A percentile compares a stretch with the other conserved stretches of the same genome.
These are phyloP conservation scores for Prunella himalayana DNA, from an alignment of 2,113 vertebrate species.

Conservation along the genomic window DNA sequence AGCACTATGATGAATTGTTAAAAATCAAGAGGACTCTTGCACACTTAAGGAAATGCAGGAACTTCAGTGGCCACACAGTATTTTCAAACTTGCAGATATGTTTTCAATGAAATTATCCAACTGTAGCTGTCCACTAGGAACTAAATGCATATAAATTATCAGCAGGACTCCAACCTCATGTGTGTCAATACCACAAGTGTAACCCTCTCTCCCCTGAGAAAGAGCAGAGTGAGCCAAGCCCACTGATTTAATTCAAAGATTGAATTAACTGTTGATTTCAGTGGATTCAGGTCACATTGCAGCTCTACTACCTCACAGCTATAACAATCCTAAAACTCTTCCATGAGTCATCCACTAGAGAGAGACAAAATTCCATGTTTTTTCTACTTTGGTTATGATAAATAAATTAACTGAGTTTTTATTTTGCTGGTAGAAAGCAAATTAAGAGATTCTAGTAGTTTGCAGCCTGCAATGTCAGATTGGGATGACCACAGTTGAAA, in stretches of 20 bases:
- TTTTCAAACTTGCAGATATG: background rate
- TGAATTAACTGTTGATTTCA: background rate
- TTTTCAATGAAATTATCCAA: background rate
- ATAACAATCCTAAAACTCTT: background rate
- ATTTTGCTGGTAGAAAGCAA: background rate
- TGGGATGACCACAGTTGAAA: background rate
- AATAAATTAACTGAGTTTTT: background rate
- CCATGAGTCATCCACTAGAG: background rate
- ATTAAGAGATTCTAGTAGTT: background rate
- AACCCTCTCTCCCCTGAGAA: background rate
- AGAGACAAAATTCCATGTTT: background rate
- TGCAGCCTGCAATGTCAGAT: background rate
- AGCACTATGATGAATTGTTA: background rate
- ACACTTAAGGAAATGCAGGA: background rate
- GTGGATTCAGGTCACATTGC: background rate
- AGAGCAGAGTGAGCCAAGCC: background rate
- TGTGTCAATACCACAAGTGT: background rate
- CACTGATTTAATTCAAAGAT: background rate
- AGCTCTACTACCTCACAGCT: background rate
- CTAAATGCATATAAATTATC: background rate
- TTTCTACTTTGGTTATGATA: background rate
- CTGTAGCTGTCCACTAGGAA: background rate
- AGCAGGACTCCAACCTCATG: background rate
- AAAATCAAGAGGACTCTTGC: background rate
- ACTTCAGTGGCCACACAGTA: background rate